Evolutionary conservation across 1,140 invertebrate species (phyloP).

Genomic region (Plodia interpunctella): DNA sequence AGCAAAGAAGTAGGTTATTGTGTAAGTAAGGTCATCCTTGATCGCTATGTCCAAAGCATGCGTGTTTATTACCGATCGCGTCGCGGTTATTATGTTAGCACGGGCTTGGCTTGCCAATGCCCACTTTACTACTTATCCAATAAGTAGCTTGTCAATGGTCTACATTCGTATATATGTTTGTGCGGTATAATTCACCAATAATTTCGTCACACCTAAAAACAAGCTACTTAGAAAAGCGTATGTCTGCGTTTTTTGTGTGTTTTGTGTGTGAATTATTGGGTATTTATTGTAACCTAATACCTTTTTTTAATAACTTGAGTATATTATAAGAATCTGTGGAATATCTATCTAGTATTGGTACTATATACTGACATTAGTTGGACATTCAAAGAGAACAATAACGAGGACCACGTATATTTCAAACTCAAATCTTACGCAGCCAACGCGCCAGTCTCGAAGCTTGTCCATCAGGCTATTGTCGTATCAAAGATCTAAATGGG

Average conservation of each 20-base stretch:
- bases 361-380: too few species aligned
- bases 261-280: too few species aligned
- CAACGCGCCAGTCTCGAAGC: conserved; percentile 29
- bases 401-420: conserved; percentile 18
- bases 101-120: not conserved
- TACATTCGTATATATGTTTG: too few species aligned
- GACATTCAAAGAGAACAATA: conserved; percentile 23
- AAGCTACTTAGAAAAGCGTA: too few species aligned
- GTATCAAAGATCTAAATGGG: conserved; percentile 64
- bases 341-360: too few species aligned
- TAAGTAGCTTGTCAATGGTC: not conserved
- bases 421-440: conserved; percentile 37
- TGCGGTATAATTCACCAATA: too few species aligned
- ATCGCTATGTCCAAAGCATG: not conserved
- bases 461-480: conserved; percentile 51
- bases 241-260: too few species aligned
- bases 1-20: not conserved
- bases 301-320: too few species aligned
- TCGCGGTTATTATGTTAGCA: conserved; percentile 9
- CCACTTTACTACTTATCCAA: not conserved
- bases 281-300: too few species aligned
- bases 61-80: not conserved
- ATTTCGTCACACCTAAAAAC: too few species aligned
- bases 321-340: too few species aligned
- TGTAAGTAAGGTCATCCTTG: not conserved